Evolutionary conservation across 2,113 vertebrate genomes (phyloP).

Genomic region (Hypocryptadius cinnamomeus): DNA sequence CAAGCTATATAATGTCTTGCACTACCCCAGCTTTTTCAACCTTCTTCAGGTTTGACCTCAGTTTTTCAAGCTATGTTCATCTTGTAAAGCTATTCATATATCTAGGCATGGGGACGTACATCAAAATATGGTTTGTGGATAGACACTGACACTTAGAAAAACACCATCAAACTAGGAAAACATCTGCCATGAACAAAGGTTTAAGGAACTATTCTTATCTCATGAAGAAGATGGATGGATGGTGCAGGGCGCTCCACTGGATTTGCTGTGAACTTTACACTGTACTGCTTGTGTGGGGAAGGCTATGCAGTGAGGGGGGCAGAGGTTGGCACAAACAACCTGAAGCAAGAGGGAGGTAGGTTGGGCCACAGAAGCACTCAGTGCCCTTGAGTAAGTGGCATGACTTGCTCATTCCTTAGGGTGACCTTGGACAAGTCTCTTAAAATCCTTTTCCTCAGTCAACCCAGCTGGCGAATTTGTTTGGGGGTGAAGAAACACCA

Average conservation of each 20-base stretch:
- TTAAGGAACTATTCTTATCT: slow-evolving; percentile 54
- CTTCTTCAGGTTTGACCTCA: background rate
- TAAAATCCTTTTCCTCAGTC: slow-evolving; percentile 57
- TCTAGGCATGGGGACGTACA: background rate
- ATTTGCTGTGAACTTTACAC: slow-evolving; percentile 60
- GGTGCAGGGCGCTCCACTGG: background rate
- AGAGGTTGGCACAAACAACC: slow-evolving; percentile 63
- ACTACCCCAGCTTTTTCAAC: background rate
- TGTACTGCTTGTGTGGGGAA: slow-evolving; percentile 46
- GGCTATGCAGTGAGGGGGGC: slow-evolving; percentile 11
- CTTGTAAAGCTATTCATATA: background rate
- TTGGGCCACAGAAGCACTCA: background rate
- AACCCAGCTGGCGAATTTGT: slow-evolving; percentile 56
- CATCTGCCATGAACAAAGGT: slow-evolving; percentile 46
- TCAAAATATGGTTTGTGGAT: background rate
- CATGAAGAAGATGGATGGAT: slow-evolving; percentile 24
- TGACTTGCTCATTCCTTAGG: slow-evolving; percentile 54
- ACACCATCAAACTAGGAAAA: background rate
- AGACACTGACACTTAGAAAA: slow-evolving; percentile 18
- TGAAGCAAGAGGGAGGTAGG: slow-evolving; percentile 36
- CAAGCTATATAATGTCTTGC: background rate
- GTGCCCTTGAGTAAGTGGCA: slow-evolving; percentile 65
- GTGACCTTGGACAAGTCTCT: slow-evolving; percentile 71
- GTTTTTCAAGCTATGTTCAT: background rate
- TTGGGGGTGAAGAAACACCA: slow-evolving; percentile 28